phyloP scores from a whole-genome alignment of 2,113 vertebrate genomes.

The Narcine bancroftii region DNA sequence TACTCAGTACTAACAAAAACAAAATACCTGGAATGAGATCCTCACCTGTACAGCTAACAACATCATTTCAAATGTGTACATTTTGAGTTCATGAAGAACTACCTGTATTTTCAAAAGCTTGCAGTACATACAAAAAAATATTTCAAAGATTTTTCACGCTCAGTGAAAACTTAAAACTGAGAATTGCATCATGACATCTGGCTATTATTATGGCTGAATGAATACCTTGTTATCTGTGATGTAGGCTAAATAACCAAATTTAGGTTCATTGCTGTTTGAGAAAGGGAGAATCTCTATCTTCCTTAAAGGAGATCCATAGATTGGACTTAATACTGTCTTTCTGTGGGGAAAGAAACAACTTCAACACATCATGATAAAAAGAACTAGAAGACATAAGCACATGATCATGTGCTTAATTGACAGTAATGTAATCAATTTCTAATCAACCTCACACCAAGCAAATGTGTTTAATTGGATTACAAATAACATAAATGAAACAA shows the following conservation, averaged over 20 bases:
- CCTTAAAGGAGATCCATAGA: slow-evolving; percentile 70
- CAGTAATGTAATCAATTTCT: background rate
- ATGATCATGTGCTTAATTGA: background rate
- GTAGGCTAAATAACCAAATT: slow-evolving; percentile 65
- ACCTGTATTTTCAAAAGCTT: background rate
- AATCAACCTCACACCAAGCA: background rate
- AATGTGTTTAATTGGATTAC: background rate
- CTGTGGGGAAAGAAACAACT: slow-evolving; percentile 51
- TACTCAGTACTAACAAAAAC: background rate
- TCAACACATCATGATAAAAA: background rate
- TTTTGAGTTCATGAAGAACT: background rate
- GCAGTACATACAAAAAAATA: background rate
- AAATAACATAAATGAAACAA: background rate
- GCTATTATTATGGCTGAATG: background rate
- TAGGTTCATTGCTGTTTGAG: slow-evolving; percentile 41
- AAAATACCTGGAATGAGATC: background rate
- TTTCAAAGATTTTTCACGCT: background rate
- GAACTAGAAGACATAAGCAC: background rate
- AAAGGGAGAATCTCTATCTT: slow-evolving; percentile 65
- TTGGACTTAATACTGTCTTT: slow-evolving; percentile 75
- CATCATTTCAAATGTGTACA: background rate
- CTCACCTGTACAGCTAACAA: background rate
- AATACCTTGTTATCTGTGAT: slow-evolving; percentile 78
- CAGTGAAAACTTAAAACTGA: background rate
- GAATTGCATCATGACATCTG: background rate